phyloP scores from a whole-genome alignment of 92 coral and sea anemone species.

The Nematostella vectensis region DNA sequence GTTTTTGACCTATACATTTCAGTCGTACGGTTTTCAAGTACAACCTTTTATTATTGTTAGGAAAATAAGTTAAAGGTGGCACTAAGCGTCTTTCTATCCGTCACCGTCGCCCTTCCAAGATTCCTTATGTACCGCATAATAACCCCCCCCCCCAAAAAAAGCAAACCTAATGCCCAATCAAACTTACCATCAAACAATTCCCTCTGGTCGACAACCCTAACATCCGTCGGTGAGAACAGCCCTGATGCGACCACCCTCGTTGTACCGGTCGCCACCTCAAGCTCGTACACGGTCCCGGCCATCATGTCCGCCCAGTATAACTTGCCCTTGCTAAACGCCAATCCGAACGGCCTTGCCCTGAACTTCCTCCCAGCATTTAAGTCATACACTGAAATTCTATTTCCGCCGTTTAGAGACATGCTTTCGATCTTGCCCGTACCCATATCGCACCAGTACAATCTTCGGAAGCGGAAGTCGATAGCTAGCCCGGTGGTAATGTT shows the following conservation, averaged over 20 bases:
- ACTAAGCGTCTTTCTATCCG: too few relatives aligned
- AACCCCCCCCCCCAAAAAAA: too few relatives aligned
- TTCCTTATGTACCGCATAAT: too few relatives aligned
- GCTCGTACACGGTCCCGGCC: constrained; percentile 13
- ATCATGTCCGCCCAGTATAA: constrained; percentile 29
- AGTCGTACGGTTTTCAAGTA: too few relatives aligned
- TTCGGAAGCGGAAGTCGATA: constrained; percentile 20
- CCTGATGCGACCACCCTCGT: constrained; percentile 7
- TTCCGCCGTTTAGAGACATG: constrained; percentile 11
- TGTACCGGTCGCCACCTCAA: constrained; percentile 16
- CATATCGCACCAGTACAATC: constrained; percentile 20
- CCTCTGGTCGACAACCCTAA: constrained; percentile 19
- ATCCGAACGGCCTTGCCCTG: constrained; percentile 20
- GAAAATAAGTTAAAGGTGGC: too few relatives aligned
- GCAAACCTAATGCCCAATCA: too few relatives aligned
- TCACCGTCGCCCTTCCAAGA: too few relatives aligned
- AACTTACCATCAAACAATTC: constrained; percentile 21
- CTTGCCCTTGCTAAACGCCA: constrained; percentile 19
- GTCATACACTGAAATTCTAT: constrained; percentile 10
- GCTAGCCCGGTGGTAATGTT: constrained; percentile 21
- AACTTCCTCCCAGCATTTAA: background rate
- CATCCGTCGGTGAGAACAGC: constrained; percentile 14
- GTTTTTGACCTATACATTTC: too few relatives aligned
- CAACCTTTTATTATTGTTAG: too few relatives aligned
- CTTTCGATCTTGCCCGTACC: constrained; percentile 23